Evolutionary conservation across 2,888 invertebrate genomes (phyloP).

Genomic region (Rhagonycha fulva): DNA sequence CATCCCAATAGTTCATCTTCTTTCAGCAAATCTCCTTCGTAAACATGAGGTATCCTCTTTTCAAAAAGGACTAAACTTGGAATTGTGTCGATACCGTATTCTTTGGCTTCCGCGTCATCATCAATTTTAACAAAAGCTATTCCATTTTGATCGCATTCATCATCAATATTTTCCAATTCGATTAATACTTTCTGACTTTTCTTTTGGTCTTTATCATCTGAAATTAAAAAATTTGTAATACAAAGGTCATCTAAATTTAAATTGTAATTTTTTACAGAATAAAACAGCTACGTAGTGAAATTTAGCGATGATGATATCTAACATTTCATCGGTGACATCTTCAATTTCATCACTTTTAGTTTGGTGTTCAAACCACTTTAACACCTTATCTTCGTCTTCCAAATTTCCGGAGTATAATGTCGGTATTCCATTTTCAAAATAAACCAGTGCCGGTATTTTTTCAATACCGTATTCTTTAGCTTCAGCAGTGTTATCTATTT

Average conservation of each 20-base stretch:
- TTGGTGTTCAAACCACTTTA: constrained; percentile 85
- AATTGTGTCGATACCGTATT: constrained; percentile 82
- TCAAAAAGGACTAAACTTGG: constrained; percentile 82
- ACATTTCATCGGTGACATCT: constrained; percentile 93
- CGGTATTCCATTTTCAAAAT: constrained; percentile 76
- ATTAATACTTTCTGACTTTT: constrained; percentile 83
- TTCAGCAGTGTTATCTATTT: constrained; percentile 89
- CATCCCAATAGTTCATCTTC: constrained; percentile 89
- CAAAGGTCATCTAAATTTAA: not conserved
- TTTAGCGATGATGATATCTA: constrained; percentile 85
- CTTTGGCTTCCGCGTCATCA: constrained; percentile 85
- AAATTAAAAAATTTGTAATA: constrained; percentile 36
- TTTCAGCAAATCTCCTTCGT: constrained; percentile 76
- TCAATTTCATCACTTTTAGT: constrained; percentile 89
- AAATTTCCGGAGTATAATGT: constrained; percentile 81
- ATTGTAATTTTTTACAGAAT: constrained; percentile 73
- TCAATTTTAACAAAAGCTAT: constrained; percentile 92
- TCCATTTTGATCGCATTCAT: constrained; percentile 90
- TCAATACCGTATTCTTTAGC: constrained; percentile 91
- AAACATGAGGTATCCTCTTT: constrained; percentile 64
- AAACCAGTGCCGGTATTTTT: constrained; percentile 82
- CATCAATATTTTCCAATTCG: constrained; percentile 90
- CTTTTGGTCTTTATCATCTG: constrained; percentile 90
- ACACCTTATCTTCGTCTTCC: constrained; percentile 86
- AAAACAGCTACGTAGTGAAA: constrained; percentile 88